Conservation (phyloP, 2,888 invertebrate genomes). For the Cephus rjabovi region DNA sequence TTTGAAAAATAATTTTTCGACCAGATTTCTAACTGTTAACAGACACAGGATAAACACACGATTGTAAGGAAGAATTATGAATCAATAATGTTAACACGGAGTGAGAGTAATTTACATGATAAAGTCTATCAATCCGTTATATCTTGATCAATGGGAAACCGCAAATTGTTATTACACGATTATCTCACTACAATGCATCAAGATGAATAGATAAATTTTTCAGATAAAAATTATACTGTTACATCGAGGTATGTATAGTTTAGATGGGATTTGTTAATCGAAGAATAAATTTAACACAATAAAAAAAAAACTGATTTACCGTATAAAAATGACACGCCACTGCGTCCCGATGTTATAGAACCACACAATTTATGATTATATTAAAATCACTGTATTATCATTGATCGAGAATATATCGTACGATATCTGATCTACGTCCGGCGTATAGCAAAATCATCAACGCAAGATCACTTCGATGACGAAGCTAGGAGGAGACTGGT, state of each 20-base stretch:
- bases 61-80: neutral
- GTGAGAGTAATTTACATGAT: neutral
- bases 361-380: neutral
- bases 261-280: neutral
- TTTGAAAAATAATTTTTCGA: neutral
- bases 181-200: neutral
- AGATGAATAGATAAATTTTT: neutral
- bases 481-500: conserved; percentile 44
- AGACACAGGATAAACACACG: neutral
- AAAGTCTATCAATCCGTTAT: neutral
- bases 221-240: neutral
- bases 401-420: neutral
- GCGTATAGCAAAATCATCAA: neutral
- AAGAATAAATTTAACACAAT: neutral
- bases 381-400: neutral
- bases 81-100: neutral
- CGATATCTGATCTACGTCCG: neutral
- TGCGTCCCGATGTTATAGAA: neutral
- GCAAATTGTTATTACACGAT: neutral
- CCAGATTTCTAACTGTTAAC: neutral
- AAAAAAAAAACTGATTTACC: neutral
- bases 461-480: conserved; percentile 22
- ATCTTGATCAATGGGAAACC: neutral
- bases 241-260: neutral
- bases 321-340: neutral